Evolutionary conservation across 1,140 invertebrate genomes (phyloP).

Genomic region (Euura lappo): DNA sequence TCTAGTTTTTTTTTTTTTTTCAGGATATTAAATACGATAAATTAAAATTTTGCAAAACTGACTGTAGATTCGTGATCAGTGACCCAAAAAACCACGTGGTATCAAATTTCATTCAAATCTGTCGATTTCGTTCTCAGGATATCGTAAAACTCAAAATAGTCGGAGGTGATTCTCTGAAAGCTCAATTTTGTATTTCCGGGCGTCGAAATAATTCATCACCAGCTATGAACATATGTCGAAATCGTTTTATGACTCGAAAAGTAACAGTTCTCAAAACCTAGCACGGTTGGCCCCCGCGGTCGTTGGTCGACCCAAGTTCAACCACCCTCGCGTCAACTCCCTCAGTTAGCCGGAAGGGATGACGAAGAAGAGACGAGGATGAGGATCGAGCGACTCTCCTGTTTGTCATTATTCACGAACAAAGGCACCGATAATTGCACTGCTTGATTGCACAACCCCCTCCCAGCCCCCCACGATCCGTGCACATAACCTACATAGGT

Average conservation of each 20-base stretch:
- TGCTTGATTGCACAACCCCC: conserved; percentile 48
- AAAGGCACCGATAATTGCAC: conserved; percentile 51
- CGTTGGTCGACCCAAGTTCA: not conserved
- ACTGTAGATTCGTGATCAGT: too few species aligned
- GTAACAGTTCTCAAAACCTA: conserved; percentile 31
- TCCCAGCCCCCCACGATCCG: too few species aligned
- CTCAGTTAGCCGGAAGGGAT: not conserved
- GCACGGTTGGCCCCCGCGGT: conserved; percentile 27
- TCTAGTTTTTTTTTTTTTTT: too few species aligned
- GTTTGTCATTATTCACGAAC: conserved; percentile 54
- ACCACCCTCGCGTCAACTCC: conserved; percentile 11
- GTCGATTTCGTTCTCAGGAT: too few species aligned
- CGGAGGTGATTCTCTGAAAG: too few species aligned
- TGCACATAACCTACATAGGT: too few species aligned
- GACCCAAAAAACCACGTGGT: too few species aligned
- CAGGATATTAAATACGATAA: too few species aligned
- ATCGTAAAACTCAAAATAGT: too few species aligned
- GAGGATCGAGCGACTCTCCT: conserved; percentile 20
- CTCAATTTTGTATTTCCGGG: conserved; percentile 27
- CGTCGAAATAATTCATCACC: conserved; percentile 49
- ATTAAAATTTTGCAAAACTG: too few species aligned
- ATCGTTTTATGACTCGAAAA: conserved; percentile 14
- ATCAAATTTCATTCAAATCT: too few species aligned
- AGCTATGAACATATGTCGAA: conserved; percentile 40
- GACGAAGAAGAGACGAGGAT: not conserved